Conservation (phyloP, 1,140 invertebrate genomes). For the Pachypeltis micranthus region DNA sequence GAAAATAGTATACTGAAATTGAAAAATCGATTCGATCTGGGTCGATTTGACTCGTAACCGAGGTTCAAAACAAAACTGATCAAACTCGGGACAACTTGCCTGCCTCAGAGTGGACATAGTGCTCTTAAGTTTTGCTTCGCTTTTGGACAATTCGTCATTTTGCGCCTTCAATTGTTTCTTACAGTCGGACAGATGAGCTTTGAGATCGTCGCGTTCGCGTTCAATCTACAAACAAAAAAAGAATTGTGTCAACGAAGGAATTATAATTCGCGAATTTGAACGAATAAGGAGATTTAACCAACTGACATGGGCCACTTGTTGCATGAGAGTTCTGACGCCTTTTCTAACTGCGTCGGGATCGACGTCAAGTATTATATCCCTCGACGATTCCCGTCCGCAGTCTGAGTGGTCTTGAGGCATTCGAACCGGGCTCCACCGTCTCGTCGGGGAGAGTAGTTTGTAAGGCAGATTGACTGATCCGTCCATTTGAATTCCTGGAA, state of each 20-base stretch:
- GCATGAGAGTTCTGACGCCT: conserved; percentile 74
- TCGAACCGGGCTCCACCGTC: conserved; percentile 56
- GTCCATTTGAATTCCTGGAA: conserved; percentile 56
- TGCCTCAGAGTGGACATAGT: conserved; percentile 47
- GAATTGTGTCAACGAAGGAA: too few species aligned
- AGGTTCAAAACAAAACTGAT: neutral
- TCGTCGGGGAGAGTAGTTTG: conserved; percentile 52
- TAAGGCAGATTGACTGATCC: conserved; percentile 53
- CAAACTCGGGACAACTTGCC: too few species aligned
- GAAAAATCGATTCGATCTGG: too few species aligned
- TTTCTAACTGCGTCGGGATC: conserved; percentile 78
- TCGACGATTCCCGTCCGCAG: neutral
- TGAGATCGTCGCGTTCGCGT: conserved; percentile 52
- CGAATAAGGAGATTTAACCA: neutral
- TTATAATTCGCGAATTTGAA: too few species aligned
- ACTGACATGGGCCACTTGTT: conserved; percentile 61
- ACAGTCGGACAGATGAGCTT: conserved; percentile 49
- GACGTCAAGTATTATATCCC: conserved; percentile 52
- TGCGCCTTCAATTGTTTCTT: conserved; percentile 62
- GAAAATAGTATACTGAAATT: too few species aligned
- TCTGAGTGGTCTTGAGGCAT: conserved; percentile 3
- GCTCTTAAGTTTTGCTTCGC: conserved; percentile 52
- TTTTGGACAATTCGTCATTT: conserved; percentile 52
- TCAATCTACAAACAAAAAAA: conserved; percentile 12
- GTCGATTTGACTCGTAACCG: too few species aligned